A percentile compares a stretch with the other conserved stretches of the same genome.
These are phyloP conservation scores for Rhopilema esculentum DNA, from an alignment of 30 jellyfish, hydroid and myxozoan species.

Conservation along the genomic window DNA sequence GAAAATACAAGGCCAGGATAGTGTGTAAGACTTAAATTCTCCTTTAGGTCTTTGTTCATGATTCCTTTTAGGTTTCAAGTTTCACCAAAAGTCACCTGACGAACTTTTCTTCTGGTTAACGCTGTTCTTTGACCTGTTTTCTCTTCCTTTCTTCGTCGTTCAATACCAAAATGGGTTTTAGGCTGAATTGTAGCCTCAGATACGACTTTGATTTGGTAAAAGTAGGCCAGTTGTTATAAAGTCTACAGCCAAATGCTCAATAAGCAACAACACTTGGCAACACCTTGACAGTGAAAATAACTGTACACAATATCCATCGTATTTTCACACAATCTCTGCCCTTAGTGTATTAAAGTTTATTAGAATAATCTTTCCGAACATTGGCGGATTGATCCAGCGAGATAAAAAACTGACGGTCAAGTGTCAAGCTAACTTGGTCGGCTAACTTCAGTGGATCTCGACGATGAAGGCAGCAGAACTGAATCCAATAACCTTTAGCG, in stretches of 20 bases:
- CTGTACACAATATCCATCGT: no score
- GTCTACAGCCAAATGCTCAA: background rate
- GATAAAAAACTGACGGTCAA: background rate
- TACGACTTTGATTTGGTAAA: background rate
- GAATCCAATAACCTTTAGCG: background rate
- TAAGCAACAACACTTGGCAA: background rate
- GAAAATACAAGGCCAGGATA: background rate
- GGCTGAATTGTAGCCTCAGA: background rate
- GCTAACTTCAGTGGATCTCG: background rate
- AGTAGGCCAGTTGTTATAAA: background rate
- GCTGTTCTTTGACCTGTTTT: background rate
- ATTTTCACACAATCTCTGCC: no score
- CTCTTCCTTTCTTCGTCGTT: background rate
- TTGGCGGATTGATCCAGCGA: background rate
- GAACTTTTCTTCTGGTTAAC: background rate
- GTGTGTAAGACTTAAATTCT: background rate
- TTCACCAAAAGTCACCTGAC: background rate
- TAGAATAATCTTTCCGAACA: no score
- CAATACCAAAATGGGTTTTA: no score
- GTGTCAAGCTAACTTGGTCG: background rate
- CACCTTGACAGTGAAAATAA: background rate
- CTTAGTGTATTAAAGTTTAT: no score
- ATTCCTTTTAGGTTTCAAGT: background rate
- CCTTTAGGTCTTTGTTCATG: background rate
- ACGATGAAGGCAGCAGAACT: background rate